Evolutionary conservation across 2,113 vertebrate species (phyloP).

Genomic region (Anas platyrhynchos): DNA sequence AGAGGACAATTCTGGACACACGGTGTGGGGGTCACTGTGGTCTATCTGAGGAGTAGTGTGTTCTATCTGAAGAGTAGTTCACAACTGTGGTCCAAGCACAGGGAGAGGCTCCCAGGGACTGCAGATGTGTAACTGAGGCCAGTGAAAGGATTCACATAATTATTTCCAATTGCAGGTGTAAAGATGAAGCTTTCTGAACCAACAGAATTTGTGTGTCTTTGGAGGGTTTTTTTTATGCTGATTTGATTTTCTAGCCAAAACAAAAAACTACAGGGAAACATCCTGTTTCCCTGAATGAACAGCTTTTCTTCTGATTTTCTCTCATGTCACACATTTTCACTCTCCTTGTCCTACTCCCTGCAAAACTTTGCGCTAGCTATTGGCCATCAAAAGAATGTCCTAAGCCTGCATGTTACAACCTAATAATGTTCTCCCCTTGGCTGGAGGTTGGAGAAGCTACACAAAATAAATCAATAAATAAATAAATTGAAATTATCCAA

Average conservation of each 20-base stretch:
- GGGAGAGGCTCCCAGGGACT: background rate
- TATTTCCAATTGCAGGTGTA: background rate
- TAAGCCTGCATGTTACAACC: background rate
- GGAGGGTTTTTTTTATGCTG: background rate
- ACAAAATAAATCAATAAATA: background rate
- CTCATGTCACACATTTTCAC: background rate
- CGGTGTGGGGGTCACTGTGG: rapidly evolving
- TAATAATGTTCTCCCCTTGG: background rate
- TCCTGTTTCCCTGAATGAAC: background rate
- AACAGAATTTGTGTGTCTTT: rapidly evolving
- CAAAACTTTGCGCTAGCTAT: background rate
- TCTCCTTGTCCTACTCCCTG: background rate
- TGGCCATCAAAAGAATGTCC: background rate
- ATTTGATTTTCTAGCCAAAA: background rate
- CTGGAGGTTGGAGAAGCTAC: background rate
- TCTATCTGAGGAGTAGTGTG: background rate
- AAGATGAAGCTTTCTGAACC: background rate
- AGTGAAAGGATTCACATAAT: rapidly evolving
- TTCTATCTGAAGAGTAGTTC: background rate
- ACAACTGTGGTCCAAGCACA: background rate
- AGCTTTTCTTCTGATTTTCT: background rate
- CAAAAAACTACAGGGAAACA: background rate
- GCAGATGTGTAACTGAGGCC: background rate
- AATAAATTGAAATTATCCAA: background rate
- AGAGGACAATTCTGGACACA: background rate